phyloP scores from a whole-genome alignment of 2,797 vertebrate genomes.

The Mormyrus proboscirostris region DNA sequence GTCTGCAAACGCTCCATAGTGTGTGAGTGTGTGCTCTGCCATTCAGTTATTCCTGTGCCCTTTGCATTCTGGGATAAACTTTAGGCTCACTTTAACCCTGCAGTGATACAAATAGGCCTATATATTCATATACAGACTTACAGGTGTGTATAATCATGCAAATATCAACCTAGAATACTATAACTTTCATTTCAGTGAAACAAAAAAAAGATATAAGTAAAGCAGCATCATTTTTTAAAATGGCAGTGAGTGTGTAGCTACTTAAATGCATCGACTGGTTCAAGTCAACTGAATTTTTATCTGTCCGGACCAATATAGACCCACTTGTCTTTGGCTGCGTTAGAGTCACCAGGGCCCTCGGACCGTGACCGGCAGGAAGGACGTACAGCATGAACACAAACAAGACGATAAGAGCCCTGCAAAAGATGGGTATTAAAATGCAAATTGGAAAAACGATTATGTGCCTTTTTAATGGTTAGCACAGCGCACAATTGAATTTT shows the following conservation, averaged over 20 bases:
- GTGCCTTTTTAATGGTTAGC: constrained; percentile 6
- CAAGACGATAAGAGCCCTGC: not conserved
- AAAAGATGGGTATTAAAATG: not conserved
- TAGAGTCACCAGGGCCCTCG: not conserved
- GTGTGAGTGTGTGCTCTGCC: not conserved
- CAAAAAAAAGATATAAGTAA: not conserved
- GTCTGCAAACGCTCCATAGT: not conserved
- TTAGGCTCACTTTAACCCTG: not conserved
- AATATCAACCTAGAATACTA: not conserved
- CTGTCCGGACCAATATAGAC: not conserved
- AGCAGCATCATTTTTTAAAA: not conserved
- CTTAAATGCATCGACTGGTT: not conserved
- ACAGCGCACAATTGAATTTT: not conserved
- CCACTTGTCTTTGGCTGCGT: not conserved
- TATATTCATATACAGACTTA: not conserved
- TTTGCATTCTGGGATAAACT: not conserved
- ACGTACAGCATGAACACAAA: not conserved
- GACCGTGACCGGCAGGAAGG: not conserved
- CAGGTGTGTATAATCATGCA: not conserved
- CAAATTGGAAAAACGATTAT: not conserved
- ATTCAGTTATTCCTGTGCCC: not conserved
- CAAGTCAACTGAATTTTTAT: not conserved
- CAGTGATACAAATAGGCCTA: not conserved
- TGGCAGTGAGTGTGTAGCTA: not conserved
- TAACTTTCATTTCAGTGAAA: not conserved